A percentile compares a stretch with the other conserved stretches of the same genome.
These are phyloP conservation scores for Tetragonula carbonaria DNA, from an alignment of 2,888 invertebrate genomes.

Conservation along the genomic window DNA sequence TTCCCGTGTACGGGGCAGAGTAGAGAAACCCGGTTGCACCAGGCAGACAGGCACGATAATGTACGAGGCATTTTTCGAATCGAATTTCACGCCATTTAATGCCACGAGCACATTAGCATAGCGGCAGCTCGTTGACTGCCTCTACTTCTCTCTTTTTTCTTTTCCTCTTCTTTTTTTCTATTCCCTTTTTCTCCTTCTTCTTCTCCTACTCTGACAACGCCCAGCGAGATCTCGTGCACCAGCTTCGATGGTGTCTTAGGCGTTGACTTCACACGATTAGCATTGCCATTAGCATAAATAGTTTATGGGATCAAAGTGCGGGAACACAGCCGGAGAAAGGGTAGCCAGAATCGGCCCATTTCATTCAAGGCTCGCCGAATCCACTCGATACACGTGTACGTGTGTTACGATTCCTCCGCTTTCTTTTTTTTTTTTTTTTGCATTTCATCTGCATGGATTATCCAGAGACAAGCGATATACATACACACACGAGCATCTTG, in stretches of 20 bases:
- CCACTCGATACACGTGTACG: conserved; percentile 27
- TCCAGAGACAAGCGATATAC: conserved; percentile 15
- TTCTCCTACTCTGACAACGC: conserved; percentile 34
- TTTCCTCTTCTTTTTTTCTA: conserved; percentile 23
- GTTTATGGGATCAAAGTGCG: conserved; percentile 64
- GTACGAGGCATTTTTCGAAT: conserved; percentile 39
- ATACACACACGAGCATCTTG: conserved; percentile 16
- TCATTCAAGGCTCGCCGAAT: conserved; percentile 63
- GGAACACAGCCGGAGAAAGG: conserved; percentile 59
- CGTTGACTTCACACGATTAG: conserved; percentile 67
- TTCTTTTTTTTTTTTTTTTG: neutral
- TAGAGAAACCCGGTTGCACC: conserved; percentile 6
- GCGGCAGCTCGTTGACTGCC: conserved; percentile 39
- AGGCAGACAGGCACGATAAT: conserved; percentile 33
- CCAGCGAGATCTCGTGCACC: conserved; percentile 52
- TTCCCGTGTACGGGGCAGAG: neutral
- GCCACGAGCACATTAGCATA: conserved; percentile 49
- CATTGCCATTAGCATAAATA: conserved; percentile 71
- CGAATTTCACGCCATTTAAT: conserved; percentile 63
- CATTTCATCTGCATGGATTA: conserved; percentile 29
- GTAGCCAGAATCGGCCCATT: conserved; percentile 47
- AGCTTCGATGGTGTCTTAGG: conserved; percentile 52
- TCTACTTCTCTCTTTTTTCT: conserved; percentile 34
- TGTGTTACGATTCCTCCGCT: conserved; percentile 2
- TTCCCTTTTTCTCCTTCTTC: neutral